Conservation (phyloP, 2,113 vertebrate genomes). For the Limnothrissa miodon region DNA sequence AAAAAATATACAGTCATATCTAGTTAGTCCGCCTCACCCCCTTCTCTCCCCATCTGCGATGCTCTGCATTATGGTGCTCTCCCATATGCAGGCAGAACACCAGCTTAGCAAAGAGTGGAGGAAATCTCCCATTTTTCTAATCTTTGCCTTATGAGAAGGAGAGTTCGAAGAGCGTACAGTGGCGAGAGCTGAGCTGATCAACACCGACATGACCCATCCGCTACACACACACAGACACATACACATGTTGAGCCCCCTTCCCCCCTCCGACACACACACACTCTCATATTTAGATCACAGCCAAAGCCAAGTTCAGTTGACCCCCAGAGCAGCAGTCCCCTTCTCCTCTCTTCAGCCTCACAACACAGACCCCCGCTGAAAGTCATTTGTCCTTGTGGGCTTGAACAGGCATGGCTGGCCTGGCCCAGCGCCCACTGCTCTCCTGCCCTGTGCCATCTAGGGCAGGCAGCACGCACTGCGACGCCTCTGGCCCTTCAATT, state of each 20-base stretch:
- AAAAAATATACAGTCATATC: neutral
- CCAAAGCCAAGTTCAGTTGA: neutral
- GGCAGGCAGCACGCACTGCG: neutral
- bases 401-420: neutral
- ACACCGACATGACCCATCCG: neutral
- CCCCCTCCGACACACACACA: too few relatives aligned
- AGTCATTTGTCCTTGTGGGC: neutral
- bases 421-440: neutral
- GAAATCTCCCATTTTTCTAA: neutral
- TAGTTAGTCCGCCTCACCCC: neutral
- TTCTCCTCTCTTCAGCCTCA: neutral
- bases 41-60: neutral
- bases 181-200: too few relatives aligned
- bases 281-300: too few relatives aligned
- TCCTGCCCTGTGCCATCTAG: neutral
- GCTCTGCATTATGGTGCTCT: neutral
- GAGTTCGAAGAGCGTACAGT: neutral
- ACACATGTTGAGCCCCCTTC: too few relatives aligned
- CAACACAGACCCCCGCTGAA: neutral
- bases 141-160: conserved; percentile 9
- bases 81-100: conserved; percentile 10
- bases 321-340: neutral
- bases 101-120: conserved; percentile 6
- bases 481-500: neutral
- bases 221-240: neutral